These are phyloP conservation scores for Philereme transversata DNA, from an alignment of 2,888 invertebrate species.

Conservation along the genomic window DNA sequence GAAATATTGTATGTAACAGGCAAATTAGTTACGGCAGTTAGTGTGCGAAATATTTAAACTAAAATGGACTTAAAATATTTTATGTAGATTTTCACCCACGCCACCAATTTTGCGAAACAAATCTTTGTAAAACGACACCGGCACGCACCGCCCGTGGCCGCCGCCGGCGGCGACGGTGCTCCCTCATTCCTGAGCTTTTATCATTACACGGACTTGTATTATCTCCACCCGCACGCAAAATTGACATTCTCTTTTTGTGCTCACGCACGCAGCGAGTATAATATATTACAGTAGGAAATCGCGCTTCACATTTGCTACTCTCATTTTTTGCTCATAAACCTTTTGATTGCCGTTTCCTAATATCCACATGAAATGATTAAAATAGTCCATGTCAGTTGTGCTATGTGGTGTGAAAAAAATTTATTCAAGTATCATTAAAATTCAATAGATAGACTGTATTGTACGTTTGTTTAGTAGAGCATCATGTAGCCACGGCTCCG, in stretches of 20 bases:
- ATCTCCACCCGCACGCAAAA: conserved; percentile 59
- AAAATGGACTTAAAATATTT: conserved; percentile 37
- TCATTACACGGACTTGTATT: conserved; percentile 50
- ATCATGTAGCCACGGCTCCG: conserved; percentile 54
- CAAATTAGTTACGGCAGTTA: conserved; percentile 18
- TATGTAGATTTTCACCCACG: conserved; percentile 40
- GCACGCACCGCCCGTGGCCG: conserved; percentile 32
- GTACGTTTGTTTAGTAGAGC: conserved; percentile 56
- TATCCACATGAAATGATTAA: conserved; percentile 50
- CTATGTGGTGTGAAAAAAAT: conserved; percentile 20
- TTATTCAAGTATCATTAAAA: conserved; percentile 45
- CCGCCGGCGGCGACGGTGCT: conserved; percentile 29
- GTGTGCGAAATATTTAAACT: conserved; percentile 15
- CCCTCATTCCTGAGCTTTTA: conserved; percentile 39
- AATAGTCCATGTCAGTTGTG: conserved; percentile 46
- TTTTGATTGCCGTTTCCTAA: conserved; percentile 46
- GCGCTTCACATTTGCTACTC: conserved; percentile 53
- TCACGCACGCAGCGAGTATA: conserved; percentile 49
- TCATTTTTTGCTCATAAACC: conserved; percentile 54
- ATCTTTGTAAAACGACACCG: conserved; percentile 38
- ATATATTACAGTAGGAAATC: conserved; percentile 42
- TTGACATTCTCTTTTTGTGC: conserved; percentile 59
- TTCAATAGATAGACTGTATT: conserved; percentile 48
- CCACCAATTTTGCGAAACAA: conserved; percentile 46
- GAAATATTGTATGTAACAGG: conserved; percentile 15